These are phyloP conservation scores for Tipula confusa DNA, from an alignment of 2,888 invertebrate species.

Conservation along the genomic window DNA sequence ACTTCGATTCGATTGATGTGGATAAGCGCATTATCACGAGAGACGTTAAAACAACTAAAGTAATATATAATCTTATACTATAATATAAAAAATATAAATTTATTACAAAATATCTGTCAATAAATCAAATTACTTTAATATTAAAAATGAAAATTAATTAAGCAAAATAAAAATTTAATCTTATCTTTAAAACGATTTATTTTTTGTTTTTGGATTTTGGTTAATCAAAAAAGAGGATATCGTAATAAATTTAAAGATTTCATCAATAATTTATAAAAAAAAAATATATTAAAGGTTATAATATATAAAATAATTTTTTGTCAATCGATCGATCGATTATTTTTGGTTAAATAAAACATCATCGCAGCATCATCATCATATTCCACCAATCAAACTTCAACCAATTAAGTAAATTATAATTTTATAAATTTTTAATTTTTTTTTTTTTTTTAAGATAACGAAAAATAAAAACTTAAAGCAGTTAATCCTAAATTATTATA, in stretches of 20 bases:
- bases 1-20: not conserved
- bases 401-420: conserved; percentile 15
- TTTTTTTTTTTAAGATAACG: not conserved
- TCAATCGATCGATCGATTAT: conserved; percentile 12
- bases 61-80: not conserved
- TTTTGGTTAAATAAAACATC: not conserved
- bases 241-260: conserved; percentile 20
- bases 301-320: too few species aligned
- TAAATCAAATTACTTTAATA: not conserved
- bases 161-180: not conserved
- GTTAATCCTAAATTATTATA: conserved; percentile 25
- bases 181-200: not conserved
- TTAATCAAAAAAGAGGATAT: conserved; percentile 25
- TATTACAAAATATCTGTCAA: not conserved
- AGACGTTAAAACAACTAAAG: not conserved
- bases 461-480: not conserved
- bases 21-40: not conserved
- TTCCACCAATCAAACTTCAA: not conserved
- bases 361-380: not conserved
- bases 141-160: conserved; percentile 1
- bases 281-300: too few species aligned
- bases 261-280: conserved; percentile 8
- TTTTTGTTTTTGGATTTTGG: not conserved
- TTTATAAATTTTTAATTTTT: too few species aligned
- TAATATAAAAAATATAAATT: not conserved